Conservation (phyloP, 1,140 invertebrate species). For the Stegodyphus dumicola region DNA sequence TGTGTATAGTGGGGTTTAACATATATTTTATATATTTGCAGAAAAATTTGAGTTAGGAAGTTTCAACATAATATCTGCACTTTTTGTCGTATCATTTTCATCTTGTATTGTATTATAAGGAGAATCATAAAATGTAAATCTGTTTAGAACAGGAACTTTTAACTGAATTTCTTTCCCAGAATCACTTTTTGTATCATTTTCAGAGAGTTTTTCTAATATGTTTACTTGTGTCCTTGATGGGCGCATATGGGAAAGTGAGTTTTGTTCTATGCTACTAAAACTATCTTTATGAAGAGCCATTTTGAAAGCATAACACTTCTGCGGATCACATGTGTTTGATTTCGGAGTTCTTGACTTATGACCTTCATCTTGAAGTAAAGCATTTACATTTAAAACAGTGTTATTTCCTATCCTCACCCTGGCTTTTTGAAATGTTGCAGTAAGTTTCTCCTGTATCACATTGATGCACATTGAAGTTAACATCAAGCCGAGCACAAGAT, state of each 20-base stretch:
- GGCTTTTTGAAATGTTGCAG: slow-evolving; percentile 61
- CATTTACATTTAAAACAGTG: slow-evolving; percentile 45
- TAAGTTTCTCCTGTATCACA: slow-evolving; percentile 70
- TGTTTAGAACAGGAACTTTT: slow-evolving; percentile 27
- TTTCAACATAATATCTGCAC: too few species aligned
- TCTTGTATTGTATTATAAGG: slow-evolving; percentile 56
- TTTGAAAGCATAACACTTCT: slow-evolving; percentile 23
- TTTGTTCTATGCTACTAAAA: neutral
- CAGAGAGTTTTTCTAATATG: neutral
- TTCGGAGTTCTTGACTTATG: slow-evolving; percentile 41
- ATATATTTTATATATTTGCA: too few species aligned
- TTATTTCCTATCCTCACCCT: slow-evolving; percentile 52
- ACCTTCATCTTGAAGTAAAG: slow-evolving; percentile 51
- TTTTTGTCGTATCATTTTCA: slow-evolving; percentile 21
- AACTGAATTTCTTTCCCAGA: neutral
- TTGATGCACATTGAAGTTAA: slow-evolving; percentile 95
- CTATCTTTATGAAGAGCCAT: slow-evolving; percentile 43
- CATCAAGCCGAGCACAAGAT: slow-evolving; percentile 92
- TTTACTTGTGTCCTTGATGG: neutral
- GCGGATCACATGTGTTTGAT: neutral
- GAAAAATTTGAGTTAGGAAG: too few species aligned
- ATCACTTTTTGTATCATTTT: slow-evolving; percentile 1
- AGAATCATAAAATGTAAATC: slow-evolving; percentile 57
- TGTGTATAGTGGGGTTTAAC: too few species aligned
- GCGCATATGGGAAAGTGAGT: neutral